Evolutionary conservation across 92 coral and sea anemone genomes (phyloP).

Genomic region (Actinostola sp.): DNA sequence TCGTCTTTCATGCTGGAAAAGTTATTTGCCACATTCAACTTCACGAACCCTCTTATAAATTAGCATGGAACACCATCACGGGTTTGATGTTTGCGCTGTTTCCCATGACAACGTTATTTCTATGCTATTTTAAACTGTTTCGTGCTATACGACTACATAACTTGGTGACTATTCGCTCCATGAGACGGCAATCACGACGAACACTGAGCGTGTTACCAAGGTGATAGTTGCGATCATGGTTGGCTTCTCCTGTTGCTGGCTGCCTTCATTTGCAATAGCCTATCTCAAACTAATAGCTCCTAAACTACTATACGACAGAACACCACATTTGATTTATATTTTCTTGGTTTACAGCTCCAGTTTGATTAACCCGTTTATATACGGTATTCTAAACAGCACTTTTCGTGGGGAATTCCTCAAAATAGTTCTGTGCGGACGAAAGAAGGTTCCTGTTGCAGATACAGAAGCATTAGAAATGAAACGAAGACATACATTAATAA

Average conservation of each 20-base stretch:
- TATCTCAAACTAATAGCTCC: constrained; percentile 39
- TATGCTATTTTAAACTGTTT: constrained; percentile 69
- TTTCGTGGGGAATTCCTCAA: constrained; percentile 70
- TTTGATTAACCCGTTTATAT: constrained; percentile 77
- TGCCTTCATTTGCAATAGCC: constrained; percentile 59
- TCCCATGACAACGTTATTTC: constrained; percentile 58
- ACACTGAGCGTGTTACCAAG: constrained; percentile 54
- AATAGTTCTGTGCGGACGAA: constrained; percentile 11
- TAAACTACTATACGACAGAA: not conserved
- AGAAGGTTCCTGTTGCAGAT: not conserved
- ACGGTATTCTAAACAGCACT: constrained; percentile 75
- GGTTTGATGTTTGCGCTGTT: constrained; percentile 45
- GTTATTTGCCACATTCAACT: constrained; percentile 58
- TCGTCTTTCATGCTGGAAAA: constrained; percentile 66
- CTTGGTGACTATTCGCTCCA: constrained; percentile 40
- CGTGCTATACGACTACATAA: constrained; percentile 62
- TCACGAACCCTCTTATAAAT: constrained; percentile 25
- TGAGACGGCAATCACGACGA: constrained; percentile 27
- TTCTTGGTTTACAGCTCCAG: constrained; percentile 66
- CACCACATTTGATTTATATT: constrained; percentile 47
- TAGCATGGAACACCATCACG: constrained; percentile 53
- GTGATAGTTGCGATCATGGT: constrained; percentile 62
- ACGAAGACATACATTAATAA: too few species aligned
- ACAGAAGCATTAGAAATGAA: constrained; percentile 39
- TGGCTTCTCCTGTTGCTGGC: constrained; percentile 68